Percentiles rank a stretch among this genome's conserved stretches.
Evolutionary conservation across 2,888 invertebrate genomes (phyloP).

Genomic region (Scaeva pyrastri): DNA sequence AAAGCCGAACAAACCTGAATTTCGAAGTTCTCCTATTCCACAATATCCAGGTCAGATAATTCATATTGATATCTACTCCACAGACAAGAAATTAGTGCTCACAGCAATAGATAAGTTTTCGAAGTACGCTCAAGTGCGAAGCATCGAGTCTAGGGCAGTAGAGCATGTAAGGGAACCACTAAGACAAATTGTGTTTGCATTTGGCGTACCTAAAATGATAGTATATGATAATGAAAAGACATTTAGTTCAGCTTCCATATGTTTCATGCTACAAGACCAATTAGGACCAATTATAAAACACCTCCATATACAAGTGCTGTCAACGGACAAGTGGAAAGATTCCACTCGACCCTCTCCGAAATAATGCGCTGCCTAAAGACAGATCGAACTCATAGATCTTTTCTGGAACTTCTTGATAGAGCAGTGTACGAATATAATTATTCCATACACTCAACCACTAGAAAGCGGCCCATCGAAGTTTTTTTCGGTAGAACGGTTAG

Average conservation of each 20-base stretch:
- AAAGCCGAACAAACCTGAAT: no score
- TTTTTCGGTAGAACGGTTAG: slow-evolving; percentile 35
- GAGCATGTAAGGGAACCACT: slow-evolving; percentile 33
- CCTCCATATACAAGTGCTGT: slow-evolving; percentile 42
- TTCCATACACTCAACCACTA: slow-evolving; percentile 19
- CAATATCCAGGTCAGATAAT: no score
- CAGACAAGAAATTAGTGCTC: slow-evolving; percentile 14
- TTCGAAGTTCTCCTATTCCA: no score
- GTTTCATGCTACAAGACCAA: slow-evolving; percentile 23
- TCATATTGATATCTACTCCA: no score
- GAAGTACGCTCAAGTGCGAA: background rate
- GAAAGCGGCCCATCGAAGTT: slow-evolving; percentile 20
- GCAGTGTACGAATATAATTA: slow-evolving; percentile 27
- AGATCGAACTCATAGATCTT: background rate
- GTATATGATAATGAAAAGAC: slow-evolving; percentile 61
- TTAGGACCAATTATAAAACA: slow-evolving; percentile 11
- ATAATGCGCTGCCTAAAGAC: background rate
- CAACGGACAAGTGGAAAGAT: slow-evolving; percentile 61
- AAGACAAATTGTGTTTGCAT: slow-evolving; percentile 34
- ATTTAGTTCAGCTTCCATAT: slow-evolving; percentile 41
- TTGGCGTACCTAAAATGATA: slow-evolving; percentile 36
- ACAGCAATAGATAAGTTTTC: background rate
- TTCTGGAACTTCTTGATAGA: no score
- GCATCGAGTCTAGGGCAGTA: slow-evolving; percentile 19
- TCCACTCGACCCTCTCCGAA: background rate